Base-by-base conservation (phyloP, 2,888 invertebrate genomes). In the Tetramorium bicarinatum region DNA sequence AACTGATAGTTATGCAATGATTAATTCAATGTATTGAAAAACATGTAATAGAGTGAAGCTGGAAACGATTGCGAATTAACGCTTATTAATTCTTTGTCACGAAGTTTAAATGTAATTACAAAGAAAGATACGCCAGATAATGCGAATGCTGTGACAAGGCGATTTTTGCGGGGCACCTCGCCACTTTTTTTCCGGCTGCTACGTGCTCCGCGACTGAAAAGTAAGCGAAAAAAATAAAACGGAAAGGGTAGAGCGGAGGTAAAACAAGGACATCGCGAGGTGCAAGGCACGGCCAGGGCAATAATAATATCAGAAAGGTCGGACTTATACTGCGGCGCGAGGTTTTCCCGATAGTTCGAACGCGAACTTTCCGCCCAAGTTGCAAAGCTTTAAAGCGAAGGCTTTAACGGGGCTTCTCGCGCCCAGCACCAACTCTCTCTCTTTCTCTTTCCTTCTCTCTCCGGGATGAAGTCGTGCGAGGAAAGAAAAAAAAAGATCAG, bases 311-410 rank as follows among this genome's bases (percentile, higher is more conserved):
- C 88, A 92, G 91, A 89, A 91, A 90, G 91, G 88, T 91, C 89
- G 88, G 88, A 90, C 90, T 92, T 91, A 90, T 90, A 90, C 88
- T 77, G 88, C 75, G 86, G 87, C 86, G 86, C 87, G 87, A 90
- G 90, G 90, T 92, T 93, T 93, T 92, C 79, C 91, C 93, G 87
- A 93, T 93, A 93, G 92, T 93, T 93, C 90, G 91, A 92, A 92
- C 88, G 84, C 86, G 89, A 93, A 93, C 92, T 93, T 93, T 92
- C 89, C 81, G 89, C 87, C 88, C 84, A 92, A 92, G 92, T 92
- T 92, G 91, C 88, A 86, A 91, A 92, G 92, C 93, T 93, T 92
- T 92, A 93, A 91, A 92, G 91, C 92, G 91, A 92, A 91, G 91
- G 92, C 93, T 93, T 92, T 90, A 93, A 92, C 91, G 92, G 92